These are phyloP conservation scores for Drosophila birchii DNA, from an alignment of 2,888 invertebrate genomes.

Conservation along the genomic window DNA sequence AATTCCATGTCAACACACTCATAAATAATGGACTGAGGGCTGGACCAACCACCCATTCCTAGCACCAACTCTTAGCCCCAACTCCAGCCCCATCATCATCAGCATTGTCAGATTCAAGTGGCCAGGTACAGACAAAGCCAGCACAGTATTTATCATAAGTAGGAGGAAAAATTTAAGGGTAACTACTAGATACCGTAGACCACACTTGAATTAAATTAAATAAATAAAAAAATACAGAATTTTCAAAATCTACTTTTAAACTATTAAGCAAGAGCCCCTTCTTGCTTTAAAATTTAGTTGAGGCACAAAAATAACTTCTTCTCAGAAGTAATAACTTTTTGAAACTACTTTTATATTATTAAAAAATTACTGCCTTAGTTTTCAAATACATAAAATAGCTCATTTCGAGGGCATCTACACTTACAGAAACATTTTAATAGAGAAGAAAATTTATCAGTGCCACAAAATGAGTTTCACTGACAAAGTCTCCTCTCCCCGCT, in stretches of 20 bases:
- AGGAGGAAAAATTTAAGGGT: constrained; percentile 29
- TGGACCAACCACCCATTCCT: constrained; percentile 38
- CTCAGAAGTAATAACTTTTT: neutral
- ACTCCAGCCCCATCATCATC: constrained; percentile 42
- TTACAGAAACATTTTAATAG: constrained; percentile 64
- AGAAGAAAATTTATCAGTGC: constrained; percentile 80
- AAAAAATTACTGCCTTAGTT: neutral
- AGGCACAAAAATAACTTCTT: too few relatives aligned
- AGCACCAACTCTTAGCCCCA: neutral
- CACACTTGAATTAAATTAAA: neutral
- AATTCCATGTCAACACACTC: constrained; percentile 82
- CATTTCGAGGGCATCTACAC: constrained; percentile 55
- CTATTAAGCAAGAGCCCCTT: neutral
- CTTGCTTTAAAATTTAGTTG: neutral
- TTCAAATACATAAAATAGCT: too few relatives aligned
- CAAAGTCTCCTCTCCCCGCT: constrained; percentile 16
- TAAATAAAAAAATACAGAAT: neutral
- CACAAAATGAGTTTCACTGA: constrained; percentile 69
- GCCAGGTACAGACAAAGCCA: constrained; percentile 56
- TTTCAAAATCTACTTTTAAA: neutral
- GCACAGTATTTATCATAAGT: constrained; percentile 75
- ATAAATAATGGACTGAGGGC: constrained; percentile 79
- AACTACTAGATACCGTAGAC: constrained; percentile 18
- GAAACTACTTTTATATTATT: too few relatives aligned
- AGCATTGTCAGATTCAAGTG: constrained; percentile 65